Evolutionary conservation across 2,888 invertebrate genomes (phyloP).

Genomic region (Yponomeuta cagnagella): DNA sequence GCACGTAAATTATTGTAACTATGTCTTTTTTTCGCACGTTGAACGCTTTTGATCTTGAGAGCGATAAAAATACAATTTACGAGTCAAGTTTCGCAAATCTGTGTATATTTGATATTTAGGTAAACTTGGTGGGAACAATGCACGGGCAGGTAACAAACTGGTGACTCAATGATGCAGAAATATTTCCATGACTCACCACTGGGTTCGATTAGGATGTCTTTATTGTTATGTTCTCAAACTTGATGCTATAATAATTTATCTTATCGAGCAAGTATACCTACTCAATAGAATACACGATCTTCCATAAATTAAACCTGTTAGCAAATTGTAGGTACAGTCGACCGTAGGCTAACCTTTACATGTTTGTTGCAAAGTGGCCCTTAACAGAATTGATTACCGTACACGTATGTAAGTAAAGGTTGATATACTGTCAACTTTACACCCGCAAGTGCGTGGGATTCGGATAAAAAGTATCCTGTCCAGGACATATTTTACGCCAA

Average conservation of each 20-base stretch:
- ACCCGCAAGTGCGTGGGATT: too few species aligned
- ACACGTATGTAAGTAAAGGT: neutral
- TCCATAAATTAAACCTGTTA: neutral
- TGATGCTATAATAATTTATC: conserved; percentile 21
- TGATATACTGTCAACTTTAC: neutral
- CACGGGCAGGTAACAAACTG: conserved; percentile 48
- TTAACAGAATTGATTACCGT: too few species aligned
- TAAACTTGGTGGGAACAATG: neutral
- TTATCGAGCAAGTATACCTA: conserved; percentile 17
- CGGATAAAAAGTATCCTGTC: too few species aligned
- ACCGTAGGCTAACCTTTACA: too few species aligned
- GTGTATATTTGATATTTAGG: neutral
- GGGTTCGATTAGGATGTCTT: conserved; percentile 10
- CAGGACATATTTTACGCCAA: too few species aligned
- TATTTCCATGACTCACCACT: conserved; percentile 22
- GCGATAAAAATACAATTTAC: too few species aligned
- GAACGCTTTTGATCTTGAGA: too few species aligned
- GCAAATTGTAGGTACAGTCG: neutral
- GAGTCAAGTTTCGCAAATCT: neutral
- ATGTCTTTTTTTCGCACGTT: too few species aligned
- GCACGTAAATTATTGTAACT: too few species aligned
- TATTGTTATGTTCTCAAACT: conserved; percentile 6
- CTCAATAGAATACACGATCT: neutral
- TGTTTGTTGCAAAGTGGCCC: too few species aligned
- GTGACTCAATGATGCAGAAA: conserved; percentile 42